Percentiles rank a stretch among this genome's conserved stretches.
Evolutionary conservation across 2,113 vertebrate genomes (phyloP).

Genomic region (Pantherophis guttatus): DNA sequence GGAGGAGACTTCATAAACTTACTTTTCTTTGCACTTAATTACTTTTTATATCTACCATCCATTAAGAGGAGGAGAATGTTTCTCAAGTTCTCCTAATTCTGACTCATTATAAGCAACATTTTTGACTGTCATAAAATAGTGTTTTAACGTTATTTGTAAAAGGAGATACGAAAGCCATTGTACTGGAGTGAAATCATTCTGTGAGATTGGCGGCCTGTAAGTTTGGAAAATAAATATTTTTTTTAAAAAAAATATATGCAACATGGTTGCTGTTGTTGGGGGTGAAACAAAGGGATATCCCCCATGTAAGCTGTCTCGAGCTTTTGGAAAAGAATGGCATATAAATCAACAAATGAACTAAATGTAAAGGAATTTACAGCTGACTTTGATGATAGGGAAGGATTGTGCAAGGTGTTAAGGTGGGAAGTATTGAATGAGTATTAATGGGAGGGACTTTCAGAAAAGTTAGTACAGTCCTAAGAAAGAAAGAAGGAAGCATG

Average conservation of each 20-base stretch:
- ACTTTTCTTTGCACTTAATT: neutral
- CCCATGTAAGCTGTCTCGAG: neutral
- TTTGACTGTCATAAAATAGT: no score
- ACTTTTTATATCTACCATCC: neutral
- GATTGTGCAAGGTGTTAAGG: neutral
- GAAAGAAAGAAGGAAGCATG: neutral
- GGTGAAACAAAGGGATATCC: neutral
- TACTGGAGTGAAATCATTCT: neutral
- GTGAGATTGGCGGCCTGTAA: neutral
- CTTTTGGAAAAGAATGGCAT: neutral
- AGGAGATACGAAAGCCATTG: neutral
- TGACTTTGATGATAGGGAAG: neutral
- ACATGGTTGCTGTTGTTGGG: neutral
- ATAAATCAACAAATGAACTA: neutral
- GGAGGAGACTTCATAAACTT: neutral
- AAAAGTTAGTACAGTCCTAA: neutral
- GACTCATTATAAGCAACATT: slow-evolving; percentile 22
- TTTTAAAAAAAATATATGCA: neutral
- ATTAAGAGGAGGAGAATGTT: neutral
- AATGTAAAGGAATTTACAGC: neutral
- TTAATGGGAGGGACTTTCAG: neutral
- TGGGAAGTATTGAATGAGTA: neutral
- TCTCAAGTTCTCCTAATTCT: slow-evolving; percentile 31
- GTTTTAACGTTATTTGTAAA: slow-evolving; percentile 15
- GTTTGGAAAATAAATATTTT: neutral